These are phyloP conservation scores for Alauda arvensis DNA, from an alignment of 2,797 vertebrate genomes.

Conservation along the genomic window DNA sequence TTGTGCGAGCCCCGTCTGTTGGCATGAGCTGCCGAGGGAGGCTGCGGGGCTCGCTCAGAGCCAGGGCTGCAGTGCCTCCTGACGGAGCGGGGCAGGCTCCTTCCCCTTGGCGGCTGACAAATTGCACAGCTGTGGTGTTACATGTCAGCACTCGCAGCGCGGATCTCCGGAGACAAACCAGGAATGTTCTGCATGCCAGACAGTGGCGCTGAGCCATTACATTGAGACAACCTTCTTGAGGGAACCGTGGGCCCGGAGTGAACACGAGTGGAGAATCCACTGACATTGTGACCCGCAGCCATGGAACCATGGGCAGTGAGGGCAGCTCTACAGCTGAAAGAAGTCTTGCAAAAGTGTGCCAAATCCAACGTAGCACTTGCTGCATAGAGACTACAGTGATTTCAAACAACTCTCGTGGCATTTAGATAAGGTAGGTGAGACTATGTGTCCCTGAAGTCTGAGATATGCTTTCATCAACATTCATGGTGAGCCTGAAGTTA, in stretches of 20 bases:
- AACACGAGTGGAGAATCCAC: background rate
- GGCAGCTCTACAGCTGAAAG: background rate
- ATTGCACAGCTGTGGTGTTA: slow-evolving; percentile 62
- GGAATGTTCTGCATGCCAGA: slow-evolving; percentile 58
- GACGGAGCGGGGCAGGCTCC: background rate
- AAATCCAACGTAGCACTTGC: background rate
- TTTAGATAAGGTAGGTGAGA: slow-evolving; percentile 1
- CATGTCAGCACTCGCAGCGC: slow-evolving; percentile 56
- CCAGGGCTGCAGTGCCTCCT: slow-evolving; percentile 13
- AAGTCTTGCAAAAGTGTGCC: background rate
- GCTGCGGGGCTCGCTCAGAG: accelerated
- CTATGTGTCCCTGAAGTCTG: background rate
- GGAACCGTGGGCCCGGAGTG: background rate
- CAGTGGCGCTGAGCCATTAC: slow-evolving; percentile 41
- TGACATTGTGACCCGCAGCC: background rate
- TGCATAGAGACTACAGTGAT: background rate
- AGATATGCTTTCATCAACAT: slow-evolving; percentile 17
- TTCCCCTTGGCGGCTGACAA: slow-evolving; percentile 33
- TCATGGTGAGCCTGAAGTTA: background rate
- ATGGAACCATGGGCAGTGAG: accelerated
- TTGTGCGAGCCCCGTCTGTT: background rate
- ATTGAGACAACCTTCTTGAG: slow-evolving; percentile 45
- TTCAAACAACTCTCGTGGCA: background rate
- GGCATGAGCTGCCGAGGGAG: accelerated
- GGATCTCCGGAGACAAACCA: slow-evolving; percentile 58